These are phyloP conservation scores for Ageneiosus marmoratus DNA, from an alignment of 2,113 vertebrate species.

Conservation along the genomic window DNA sequence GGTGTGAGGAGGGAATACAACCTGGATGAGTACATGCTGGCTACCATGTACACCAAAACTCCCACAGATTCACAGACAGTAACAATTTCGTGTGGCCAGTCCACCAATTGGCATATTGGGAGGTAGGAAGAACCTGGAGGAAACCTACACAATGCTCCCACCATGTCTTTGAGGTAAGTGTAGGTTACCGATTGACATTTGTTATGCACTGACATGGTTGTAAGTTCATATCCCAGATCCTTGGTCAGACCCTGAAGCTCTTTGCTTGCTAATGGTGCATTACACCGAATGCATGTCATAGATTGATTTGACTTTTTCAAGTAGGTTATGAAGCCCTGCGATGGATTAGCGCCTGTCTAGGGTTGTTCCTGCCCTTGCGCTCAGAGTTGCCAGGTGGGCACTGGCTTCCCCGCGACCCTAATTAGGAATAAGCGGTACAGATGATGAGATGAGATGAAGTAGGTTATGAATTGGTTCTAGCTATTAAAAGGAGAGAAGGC, in stretches of 20 bases:
- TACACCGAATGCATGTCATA: not conserved
- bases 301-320: not conserved
- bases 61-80: not conserved
- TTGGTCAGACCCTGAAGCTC: not conserved
- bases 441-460: no score
- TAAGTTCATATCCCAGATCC: not conserved
- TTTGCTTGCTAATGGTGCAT: not conserved
- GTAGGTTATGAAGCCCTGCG: not conserved
- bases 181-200: not conserved
- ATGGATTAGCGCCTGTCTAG: no score
- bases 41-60: not conserved
- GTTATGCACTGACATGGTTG: not conserved
- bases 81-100: not conserved
- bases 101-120: not conserved
- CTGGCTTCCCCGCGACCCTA: no score
- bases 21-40: not conserved
- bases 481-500: not conserved
- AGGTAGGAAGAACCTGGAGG: not conserved
- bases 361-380: no score
- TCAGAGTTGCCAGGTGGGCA: no score
- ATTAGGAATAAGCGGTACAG: no score
- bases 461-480: no score
- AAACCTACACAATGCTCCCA: not conserved
- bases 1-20: not conserved
- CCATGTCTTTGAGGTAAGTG: not conserved